Evolutionary conservation across 2,888 invertebrate species (phyloP).

Genomic region (Zygogramma bicolorata): DNA sequence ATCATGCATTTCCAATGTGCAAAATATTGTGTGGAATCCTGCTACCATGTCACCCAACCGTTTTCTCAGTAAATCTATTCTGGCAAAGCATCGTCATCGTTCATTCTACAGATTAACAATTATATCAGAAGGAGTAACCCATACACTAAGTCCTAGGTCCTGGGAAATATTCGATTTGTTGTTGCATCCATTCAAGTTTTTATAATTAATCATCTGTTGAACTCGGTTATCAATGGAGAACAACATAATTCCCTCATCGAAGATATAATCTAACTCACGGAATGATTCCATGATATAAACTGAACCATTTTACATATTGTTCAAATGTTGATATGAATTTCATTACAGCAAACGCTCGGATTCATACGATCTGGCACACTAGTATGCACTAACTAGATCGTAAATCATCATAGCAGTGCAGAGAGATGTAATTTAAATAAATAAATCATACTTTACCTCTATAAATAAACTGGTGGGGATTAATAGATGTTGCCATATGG

Average conservation of each 20-base stretch:
- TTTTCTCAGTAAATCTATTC: too few relatives aligned
- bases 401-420: conserved; percentile 47
- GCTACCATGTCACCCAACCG: too few relatives aligned
- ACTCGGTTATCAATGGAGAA: not conserved
- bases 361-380: conserved; percentile 38
- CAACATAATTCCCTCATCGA: not conserved
- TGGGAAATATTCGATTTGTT: too few relatives aligned
- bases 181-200: too few relatives aligned
- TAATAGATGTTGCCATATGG: conserved; percentile 49
- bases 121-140: too few relatives aligned
- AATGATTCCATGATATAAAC: conserved; percentile 6
- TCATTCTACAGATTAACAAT: too few relatives aligned
- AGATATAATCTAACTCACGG: conserved; percentile 1
- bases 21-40: too few relatives aligned
- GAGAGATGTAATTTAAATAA: conserved; percentile 53
- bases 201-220: not conserved
- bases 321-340: conserved; percentile 38
- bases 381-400: conserved; percentile 40
- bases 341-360: conserved; percentile 32
- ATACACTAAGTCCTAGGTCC: too few relatives aligned
- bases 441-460: conserved; percentile 52
- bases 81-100: too few relatives aligned
- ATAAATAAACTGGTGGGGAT: conserved; percentile 53
- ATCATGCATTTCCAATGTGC: too few relatives aligned
- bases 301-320: conserved; percentile 24